Conservation (phyloP, 2,888 invertebrate species). For the Parochlus steinenii region DNA sequence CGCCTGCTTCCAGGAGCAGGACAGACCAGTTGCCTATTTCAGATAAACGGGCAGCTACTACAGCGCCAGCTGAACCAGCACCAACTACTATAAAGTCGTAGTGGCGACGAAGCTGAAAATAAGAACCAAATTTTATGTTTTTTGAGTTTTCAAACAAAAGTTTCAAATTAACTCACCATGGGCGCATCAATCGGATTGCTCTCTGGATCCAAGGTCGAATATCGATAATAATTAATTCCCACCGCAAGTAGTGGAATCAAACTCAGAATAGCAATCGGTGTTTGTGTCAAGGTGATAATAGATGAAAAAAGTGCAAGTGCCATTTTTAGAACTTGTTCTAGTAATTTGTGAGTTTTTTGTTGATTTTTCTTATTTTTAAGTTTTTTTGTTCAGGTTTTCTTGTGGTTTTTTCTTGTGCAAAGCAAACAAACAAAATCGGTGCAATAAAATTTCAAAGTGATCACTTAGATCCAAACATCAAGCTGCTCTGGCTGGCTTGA, state of each 20-base stretch:
- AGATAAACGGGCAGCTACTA: slow-evolving; percentile 67
- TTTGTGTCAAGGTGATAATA: slow-evolving; percentile 39
- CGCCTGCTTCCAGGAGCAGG: slow-evolving; percentile 69
- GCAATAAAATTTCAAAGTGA: not conserved
- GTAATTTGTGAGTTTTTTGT: slow-evolving; percentile 8
- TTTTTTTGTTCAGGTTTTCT: not conserved
- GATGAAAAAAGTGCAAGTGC: slow-evolving; percentile 13
- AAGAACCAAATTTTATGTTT: not conserved
- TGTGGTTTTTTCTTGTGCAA: no score
- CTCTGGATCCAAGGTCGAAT: slow-evolving; percentile 69
- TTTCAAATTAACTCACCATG: slow-evolving; percentile 38
- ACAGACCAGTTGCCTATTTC: slow-evolving; percentile 71
- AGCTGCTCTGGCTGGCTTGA: slow-evolving; percentile 33
- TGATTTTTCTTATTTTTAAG: not conserved
- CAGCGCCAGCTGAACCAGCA: slow-evolving; percentile 79
- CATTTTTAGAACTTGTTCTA: slow-evolving; percentile 13
- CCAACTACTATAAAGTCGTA: slow-evolving; percentile 81
- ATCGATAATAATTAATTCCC: slow-evolving; percentile 64
- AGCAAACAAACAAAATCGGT: no score
- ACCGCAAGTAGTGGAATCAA: slow-evolving; percentile 67
- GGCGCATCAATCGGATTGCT: slow-evolving; percentile 52
- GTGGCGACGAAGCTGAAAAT: slow-evolving; percentile 47
- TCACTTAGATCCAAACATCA: slow-evolving; percentile 48
- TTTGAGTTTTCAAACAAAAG: not conserved
- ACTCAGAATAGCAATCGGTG: slow-evolving; percentile 48